Base-by-base conservation (phyloP, 2,888 invertebrate species). In the Trypoxylon attenuatum region DNA sequence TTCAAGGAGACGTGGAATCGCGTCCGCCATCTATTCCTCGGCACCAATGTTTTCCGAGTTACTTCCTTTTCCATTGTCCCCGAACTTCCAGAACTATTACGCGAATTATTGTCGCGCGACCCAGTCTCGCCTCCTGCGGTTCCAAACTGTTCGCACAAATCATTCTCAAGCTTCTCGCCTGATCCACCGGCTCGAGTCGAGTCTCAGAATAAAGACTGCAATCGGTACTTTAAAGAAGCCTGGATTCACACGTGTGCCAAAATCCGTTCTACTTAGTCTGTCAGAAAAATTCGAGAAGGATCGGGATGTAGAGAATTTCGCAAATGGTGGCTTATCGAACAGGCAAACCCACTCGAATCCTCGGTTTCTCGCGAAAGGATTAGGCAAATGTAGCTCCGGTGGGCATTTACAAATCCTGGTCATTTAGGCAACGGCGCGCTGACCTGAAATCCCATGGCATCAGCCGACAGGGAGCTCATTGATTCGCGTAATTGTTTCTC, bases 361-460 rank as follows among this genome's bases (percentile, higher is more conserved):
- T 54, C 45, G 27, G 55, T n/a, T n/a, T n/a, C n/a, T 15, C 50
- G 51, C 43, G 13, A 25, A 58, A 61, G 66, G 63, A 74, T 74
- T 64, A 75, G 47, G 61, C 59, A 66, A 69, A 74, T 74, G 63
- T 61, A 47, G n/a, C n/a, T n/a, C 23, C 33, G 25, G 55, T 51
- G 41, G 49, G 59, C 60, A 61, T 69, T 54, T 23, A 58, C 25
- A 75, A 74, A 75, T 75, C 61, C 69, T 58, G 19, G 49, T 39
- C 59, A 47, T 45, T 59, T 66, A 46, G 53, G 15, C 27, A 51
- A 13, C 59, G 60, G 64, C 46, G 62, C 62, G 56, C 56, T 46
- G 61, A 65, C 56, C 46, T 43, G 33, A 66, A 63, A 74, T 69
- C 54, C 66, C 61, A 56, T 29, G 25, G 46, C 43, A 43, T 49